Percentiles rank a stretch among this genome's conserved stretches.
Conservation (phyloP, 1,140 invertebrate species). For the Megathymus violae region DNA sequence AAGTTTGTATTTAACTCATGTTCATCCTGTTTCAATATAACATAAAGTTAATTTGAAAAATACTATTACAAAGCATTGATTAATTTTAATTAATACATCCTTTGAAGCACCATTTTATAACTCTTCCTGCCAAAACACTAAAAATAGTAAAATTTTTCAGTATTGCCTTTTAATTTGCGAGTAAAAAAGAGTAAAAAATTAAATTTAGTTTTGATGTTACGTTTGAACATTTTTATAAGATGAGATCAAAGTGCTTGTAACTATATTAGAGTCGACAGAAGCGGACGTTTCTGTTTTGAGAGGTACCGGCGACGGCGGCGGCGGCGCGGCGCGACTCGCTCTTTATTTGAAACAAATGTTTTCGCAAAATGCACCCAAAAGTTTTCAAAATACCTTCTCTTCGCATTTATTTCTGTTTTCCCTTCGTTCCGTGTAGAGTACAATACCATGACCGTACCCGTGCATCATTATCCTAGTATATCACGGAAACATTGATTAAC, state of each 20-base stretch:
- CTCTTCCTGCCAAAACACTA: not conserved
- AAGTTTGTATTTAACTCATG: too few relatives aligned
- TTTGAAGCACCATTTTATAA: too few relatives aligned
- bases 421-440: constrained; percentile 44
- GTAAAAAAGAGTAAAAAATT: constrained; percentile 33
- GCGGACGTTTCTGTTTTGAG: constrained; percentile 51
- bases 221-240: constrained; percentile 55
- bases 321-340: constrained; percentile 38
- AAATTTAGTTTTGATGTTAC: constrained; percentile 51
- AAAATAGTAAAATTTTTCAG: not conserved
- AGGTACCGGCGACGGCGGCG: constrained; percentile 34
- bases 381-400: constrained; percentile 51
- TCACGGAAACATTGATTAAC: too few relatives aligned
- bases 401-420: constrained; percentile 49
- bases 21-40: too few relatives aligned
- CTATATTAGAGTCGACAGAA: constrained; percentile 62
- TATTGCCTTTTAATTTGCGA: constrained; percentile 32
- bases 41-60: not conserved
- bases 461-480: constrained; percentile 2
- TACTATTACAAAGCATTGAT: too few relatives aligned
- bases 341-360: constrained; percentile 42
- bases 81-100: too few relatives aligned
- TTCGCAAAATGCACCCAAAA: constrained; percentile 57
- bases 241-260: constrained; percentile 69
- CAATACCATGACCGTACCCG: constrained; percentile 1